These are phyloP conservation scores for Marcusenius ussheri DNA, from an alignment of 2,113 vertebrate genomes.

Conservation along the genomic window DNA sequence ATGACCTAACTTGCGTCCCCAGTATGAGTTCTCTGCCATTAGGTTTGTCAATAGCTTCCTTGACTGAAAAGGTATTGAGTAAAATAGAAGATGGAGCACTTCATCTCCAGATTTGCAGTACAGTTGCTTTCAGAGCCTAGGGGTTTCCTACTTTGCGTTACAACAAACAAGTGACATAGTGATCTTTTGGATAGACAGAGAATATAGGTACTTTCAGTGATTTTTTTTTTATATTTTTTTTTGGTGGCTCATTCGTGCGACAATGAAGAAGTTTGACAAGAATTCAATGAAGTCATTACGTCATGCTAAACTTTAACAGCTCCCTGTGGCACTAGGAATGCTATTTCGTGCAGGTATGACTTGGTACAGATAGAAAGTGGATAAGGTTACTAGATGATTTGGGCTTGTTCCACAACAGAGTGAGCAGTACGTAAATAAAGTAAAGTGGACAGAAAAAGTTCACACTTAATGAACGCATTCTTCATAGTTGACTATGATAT, in stretches of 20 bases:
- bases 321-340: neutral
- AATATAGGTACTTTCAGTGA: neutral
- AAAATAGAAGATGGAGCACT: slow-evolving; percentile 22
- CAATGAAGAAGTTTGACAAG: neutral
- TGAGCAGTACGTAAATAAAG: slow-evolving; percentile 25
- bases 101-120: slow-evolving; percentile 14
- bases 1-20: neutral
- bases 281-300: neutral
- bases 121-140: slow-evolving; percentile 10
- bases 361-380: slow-evolving; percentile 14
- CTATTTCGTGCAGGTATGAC: neutral
- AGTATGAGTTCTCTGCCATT: neutral
- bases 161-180: neutral
- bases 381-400: slow-evolving; percentile 5
- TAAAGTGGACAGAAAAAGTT: slow-evolving; percentile 16
- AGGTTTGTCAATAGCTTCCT: neutral
- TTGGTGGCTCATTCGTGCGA: neutral
- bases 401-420: slow-evolving; percentile 15
- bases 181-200: neutral
- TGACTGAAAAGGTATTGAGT: neutral
- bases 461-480: neutral
- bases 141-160: neutral
- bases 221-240: neutral
- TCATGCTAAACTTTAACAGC: neutral
- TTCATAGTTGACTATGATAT: slow-evolving; percentile 8